Evolutionary conservation across 2,113 vertebrate genomes (phyloP), one percentile per base, ranked within the genome.

Genomic region (Cyprinodon variegatus): DNA sequence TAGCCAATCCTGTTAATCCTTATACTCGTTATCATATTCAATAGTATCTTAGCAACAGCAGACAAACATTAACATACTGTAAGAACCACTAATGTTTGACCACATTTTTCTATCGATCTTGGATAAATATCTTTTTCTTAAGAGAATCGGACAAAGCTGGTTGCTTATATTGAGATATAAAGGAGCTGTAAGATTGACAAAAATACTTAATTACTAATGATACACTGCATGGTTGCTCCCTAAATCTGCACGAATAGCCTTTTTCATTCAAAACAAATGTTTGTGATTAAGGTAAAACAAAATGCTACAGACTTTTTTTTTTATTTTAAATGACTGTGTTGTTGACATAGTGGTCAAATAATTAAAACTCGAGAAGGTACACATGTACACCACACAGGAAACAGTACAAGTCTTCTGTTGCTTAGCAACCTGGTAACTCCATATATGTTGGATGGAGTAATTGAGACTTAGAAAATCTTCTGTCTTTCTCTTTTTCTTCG

Each of bases 361-460:
- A 75, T 73, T 84, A 72, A 77, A 77, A 79, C 57, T 83, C 78
- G 46, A 41, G 20, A 36, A 71, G 40, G 63, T 69, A 65, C 77
- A 74, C 40, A 68, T 14, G 74, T 45, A 39, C 65, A 65, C 57
- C 6, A 29, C 62, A 70, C 0, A 7, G 79, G 69, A 73, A 37
- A n/a, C n/a, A 36, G 12, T 46, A 46, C 15, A 68, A 22, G 60
- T 72, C 67, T 61, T 37, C 70, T 87, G 90, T 93, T 92, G 87
- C 92, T 85, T 76, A 82, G 91, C 91, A 91, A 91, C 92, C 70
- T 53, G 78, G 79, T 89, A 77, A 86, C 83, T 90, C 75, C 38
- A 74, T 69, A 65, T 74, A 40, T 37, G 67, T 57, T 22, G 67
- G 77, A 83, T 70, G 36, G 72, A 62, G 8, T 68, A 65, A 77